These are phyloP conservation scores for Cygnus buccinator DNA, from an alignment of 2,113 vertebrate genomes.

Conservation along the genomic window DNA sequence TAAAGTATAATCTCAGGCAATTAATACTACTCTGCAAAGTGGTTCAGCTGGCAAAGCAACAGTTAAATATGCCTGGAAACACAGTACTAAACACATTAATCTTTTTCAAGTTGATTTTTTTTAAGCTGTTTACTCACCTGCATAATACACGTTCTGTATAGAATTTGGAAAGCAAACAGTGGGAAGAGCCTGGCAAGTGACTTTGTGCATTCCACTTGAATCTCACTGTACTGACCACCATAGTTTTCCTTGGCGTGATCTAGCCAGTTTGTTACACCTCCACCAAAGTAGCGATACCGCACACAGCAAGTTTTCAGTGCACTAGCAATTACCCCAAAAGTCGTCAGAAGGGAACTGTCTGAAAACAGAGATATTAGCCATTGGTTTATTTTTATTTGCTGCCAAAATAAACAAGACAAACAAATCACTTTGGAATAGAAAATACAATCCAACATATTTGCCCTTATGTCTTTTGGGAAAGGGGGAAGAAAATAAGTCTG, in stretches of 20 bases:
- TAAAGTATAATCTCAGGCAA: background rate
- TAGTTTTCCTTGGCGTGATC: slow-evolving; percentile 87
- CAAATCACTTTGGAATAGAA: background rate
- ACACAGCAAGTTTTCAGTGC: slow-evolving; percentile 78
- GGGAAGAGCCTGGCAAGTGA: slow-evolving; percentile 84
- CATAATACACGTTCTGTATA: slow-evolving; percentile 86
- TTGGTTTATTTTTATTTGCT: background rate
- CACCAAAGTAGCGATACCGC: slow-evolving; percentile 69
- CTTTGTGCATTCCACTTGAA: slow-evolving; percentile 86
- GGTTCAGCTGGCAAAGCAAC: background rate
- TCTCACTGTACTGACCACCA: slow-evolving; percentile 83
- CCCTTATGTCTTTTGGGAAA: background rate
- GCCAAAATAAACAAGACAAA: background rate
- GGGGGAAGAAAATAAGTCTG: background rate
- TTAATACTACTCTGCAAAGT: background rate
- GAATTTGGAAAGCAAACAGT: slow-evolving; percentile 85
- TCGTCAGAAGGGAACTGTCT: slow-evolving; percentile 80
- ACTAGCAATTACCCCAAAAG: slow-evolving; percentile 81
- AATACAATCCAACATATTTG: background rate
- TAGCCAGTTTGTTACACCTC: slow-evolving; percentile 77
- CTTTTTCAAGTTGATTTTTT: background rate
- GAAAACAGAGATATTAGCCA: background rate
- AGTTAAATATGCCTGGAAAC: background rate
- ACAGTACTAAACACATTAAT: fast-evolving
- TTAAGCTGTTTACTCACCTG: slow-evolving; percentile 76